phyloP scores from a whole-genome alignment of 2,797 vertebrate species.

The Chelmon rostratus region DNA sequence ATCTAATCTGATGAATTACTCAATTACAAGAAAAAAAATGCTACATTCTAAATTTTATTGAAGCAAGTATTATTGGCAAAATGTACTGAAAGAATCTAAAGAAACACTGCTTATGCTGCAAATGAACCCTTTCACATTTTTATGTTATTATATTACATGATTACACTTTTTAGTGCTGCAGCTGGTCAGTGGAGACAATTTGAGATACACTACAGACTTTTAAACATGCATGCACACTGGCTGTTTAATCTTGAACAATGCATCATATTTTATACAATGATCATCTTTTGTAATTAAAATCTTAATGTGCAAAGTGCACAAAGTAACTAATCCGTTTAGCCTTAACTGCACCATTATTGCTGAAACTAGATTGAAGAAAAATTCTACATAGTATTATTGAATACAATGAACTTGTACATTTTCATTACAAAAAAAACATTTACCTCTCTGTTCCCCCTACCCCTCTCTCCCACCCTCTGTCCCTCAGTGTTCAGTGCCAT shows the following conservation, averaged over 20 bases:
- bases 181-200: not conserved
- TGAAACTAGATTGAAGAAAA: not conserved
- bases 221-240: too few relatives aligned
- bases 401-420: not conserved
- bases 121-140: not conserved
- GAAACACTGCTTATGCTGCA: not conserved
- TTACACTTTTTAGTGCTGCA: not conserved
- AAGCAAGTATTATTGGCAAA: too few relatives aligned
- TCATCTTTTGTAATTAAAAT: too few relatives aligned
- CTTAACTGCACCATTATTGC: not conserved
- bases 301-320: too few relatives aligned
- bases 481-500: conserved; percentile 85
- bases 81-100: too few relatives aligned
- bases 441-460: not conserved
- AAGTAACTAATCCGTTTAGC: too few relatives aligned
- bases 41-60: too few relatives aligned
- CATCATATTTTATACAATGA: too few relatives aligned
- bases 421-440: not conserved
- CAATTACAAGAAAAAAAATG: too few relatives aligned
- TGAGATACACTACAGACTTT: not conserved
- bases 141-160: not conserved
- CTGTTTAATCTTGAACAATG: not conserved
- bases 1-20: too few relatives aligned
- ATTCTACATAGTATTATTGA: not conserved
- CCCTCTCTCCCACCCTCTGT: not conserved